Evolutionary conservation across 2,113 vertebrate species (phyloP), one percentile per base, ranked within the genome.

Genomic region (Axis porcinus): DNA sequence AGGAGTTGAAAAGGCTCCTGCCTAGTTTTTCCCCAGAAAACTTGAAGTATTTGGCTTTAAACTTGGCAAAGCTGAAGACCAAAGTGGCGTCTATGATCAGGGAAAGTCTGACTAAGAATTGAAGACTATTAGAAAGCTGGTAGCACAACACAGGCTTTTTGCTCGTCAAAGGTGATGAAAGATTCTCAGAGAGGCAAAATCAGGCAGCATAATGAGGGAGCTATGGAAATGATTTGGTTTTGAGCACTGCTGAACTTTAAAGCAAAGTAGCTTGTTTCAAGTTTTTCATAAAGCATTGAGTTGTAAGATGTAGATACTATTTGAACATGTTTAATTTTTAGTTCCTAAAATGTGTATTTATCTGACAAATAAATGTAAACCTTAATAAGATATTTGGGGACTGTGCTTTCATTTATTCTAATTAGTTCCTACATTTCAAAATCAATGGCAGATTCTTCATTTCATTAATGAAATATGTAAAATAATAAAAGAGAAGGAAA

Each of bases 401-500:
- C 57, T 95, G 55, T 43, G 93, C 74, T 97, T 98, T 98, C 97
- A 95, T 97, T 98, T 97, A 74, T 95, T 98, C 83, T 97, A 96
- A 96, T 97, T 98, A 92, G 67, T 82, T 40, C 52, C 94, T 94
- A 96, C 95, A 97, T 98, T 98, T 97, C 76, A 98, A 93, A 98
- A 97, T 91, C 57, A 58, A 30, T 79, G 36, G 82, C 47, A 95
- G 1, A 21, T 95, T 97, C 1, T 11, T 98, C 95, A 95, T 98
- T 98, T 98, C 86, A 97, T 97, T 95, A 98, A 86, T 91, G 95
- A 96, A 97, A 87, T 92, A 96, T 96, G 36, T 78, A 97, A 97
- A 98, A 97, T 11, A 97, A 97, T 95, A 98, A 96, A 97, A 97
- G 95, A 97, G 97, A 94, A 96, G 97, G 95, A 98, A 97, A 90